phyloP scores from a whole-genome alignment of 2,113 vertebrate species.

The Rhadina sibilatrix region DNA sequence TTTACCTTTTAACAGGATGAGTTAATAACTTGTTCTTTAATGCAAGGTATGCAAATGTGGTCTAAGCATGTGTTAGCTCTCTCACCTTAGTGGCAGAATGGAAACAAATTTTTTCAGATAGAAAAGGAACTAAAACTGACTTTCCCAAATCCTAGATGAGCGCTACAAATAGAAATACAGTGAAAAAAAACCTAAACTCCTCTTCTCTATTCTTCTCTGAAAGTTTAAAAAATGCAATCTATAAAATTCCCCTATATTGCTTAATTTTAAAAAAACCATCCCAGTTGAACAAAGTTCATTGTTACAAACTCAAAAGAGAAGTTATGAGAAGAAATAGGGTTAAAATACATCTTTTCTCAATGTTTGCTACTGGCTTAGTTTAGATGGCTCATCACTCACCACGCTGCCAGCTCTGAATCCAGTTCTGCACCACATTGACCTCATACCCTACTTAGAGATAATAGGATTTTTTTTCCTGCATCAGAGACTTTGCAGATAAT shows the following conservation, averaged over 20 bases:
- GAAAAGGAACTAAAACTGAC: background rate
- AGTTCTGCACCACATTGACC: background rate
- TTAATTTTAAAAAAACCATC: background rate
- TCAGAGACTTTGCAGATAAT: background rate
- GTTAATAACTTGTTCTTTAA: background rate
- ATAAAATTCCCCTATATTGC: accelerated
- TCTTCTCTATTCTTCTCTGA: background rate
- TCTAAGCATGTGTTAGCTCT: background rate
- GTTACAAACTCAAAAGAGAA: background rate
- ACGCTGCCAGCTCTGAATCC: background rate
- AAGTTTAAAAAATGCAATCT: background rate
- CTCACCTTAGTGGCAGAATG: background rate
- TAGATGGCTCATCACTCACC: background rate
- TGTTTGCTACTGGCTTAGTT: background rate
- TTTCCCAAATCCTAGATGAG: background rate
- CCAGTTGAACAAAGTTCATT: background rate
- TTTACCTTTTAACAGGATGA: background rate
- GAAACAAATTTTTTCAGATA: background rate
- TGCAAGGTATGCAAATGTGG: background rate
- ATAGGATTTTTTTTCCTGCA: background rate
- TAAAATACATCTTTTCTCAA: background rate
- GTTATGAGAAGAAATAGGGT: background rate
- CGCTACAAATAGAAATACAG: background rate
- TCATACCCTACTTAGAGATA: background rate
- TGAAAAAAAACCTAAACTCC: background rate